phyloP scores from a whole-genome alignment of 1,140 invertebrate species.

The Aphaenogaster ashmeadi region DNA sequence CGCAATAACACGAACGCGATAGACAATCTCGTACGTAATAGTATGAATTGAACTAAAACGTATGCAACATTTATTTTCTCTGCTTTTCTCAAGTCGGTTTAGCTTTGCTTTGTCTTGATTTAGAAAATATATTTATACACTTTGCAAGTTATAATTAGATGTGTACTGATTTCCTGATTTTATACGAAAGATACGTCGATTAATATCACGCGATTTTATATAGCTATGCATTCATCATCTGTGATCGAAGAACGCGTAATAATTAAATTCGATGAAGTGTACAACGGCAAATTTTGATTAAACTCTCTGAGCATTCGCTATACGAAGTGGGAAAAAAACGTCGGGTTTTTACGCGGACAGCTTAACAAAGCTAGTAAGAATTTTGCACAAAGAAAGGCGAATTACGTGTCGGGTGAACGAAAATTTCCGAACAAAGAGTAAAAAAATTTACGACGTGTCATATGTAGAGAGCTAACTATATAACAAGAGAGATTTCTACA shows the following conservation, averaged over 20 bases:
- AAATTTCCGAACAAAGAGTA: background rate
- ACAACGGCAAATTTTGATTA: conserved; percentile 13
- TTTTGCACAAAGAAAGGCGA: background rate
- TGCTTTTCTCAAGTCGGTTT: background rate
- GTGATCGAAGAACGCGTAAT: background rate
- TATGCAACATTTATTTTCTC: background rate
- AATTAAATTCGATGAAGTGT: background rate
- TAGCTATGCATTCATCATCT: background rate
- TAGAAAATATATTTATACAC: background rate
- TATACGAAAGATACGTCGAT: background rate
- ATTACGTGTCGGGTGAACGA: background rate
- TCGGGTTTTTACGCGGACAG: background rate
- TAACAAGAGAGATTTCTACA: background rate
- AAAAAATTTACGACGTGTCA: background rate
- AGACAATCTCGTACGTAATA: background rate
- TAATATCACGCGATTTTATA: background rate
- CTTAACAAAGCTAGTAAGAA: background rate
- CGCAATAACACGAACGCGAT: background rate
- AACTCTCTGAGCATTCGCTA: background rate
- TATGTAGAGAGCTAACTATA: background rate
- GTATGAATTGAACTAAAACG: background rate
- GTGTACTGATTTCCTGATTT: background rate
- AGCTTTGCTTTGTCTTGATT: background rate
- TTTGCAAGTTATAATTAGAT: background rate
- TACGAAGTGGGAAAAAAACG: background rate